Conservation (phyloP, 2,797 vertebrate species). For the Hyperoplus immaculatus region DNA sequence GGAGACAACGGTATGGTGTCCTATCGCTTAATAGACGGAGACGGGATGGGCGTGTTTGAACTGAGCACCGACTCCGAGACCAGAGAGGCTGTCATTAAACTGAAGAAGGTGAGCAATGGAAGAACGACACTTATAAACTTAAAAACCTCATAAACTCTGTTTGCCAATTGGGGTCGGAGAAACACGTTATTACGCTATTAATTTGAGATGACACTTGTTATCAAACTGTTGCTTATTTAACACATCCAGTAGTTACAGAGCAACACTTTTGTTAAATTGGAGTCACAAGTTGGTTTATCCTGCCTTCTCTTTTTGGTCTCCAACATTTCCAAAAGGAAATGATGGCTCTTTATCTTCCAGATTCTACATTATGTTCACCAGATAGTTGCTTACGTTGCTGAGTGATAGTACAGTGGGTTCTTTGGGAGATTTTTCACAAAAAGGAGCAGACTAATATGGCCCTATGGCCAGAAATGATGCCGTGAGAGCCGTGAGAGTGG, state of each 20-base stretch:
- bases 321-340: background rate
- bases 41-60: constrained; percentile 92
- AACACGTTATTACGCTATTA: background rate
- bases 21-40: constrained; percentile 93
- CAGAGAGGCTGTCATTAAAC: constrained; percentile 95
- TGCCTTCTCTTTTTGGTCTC: background rate
- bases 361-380: background rate
- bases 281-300: background rate
- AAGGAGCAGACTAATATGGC: background rate
- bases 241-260: background rate
- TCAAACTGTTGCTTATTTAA: background rate
- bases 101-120: constrained; percentile 90
- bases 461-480: background rate
- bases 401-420: background rate
- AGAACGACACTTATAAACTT: background rate
- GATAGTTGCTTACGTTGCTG: background rate
- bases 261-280: background rate
- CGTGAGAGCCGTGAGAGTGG: background rate
- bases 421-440: background rate
- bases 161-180: too few species aligned
- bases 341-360: background rate
- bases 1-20: constrained; percentile 95
- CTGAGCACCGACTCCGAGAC: constrained; percentile 95
- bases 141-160: too few species aligned
- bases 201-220: background rate